These are phyloP conservation scores for Hylaeus anthracinus DNA, from an alignment of 1,140 invertebrate genomes.

Conservation along the genomic window DNA sequence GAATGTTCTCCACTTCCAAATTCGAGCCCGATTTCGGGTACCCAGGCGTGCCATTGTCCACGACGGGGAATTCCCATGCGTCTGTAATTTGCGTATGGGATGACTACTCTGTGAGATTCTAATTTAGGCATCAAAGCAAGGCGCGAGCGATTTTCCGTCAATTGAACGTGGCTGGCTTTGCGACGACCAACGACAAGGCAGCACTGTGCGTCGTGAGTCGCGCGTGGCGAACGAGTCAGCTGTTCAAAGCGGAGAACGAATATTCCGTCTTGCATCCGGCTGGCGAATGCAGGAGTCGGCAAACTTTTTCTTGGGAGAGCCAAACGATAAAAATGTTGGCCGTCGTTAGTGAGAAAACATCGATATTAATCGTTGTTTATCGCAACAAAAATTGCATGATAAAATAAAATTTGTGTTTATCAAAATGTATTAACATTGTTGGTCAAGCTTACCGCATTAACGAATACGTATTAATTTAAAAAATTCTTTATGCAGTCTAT, in stretches of 20 bases:
- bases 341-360: too few relatives aligned
- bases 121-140: conserved; percentile 79
- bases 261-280: conserved; percentile 67
- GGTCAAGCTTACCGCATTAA: too few relatives aligned
- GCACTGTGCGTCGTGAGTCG: conserved; percentile 63
- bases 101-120: conserved; percentile 61
- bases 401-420: too few relatives aligned
- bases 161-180: conserved; percentile 66
- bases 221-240: conserved; percentile 54
- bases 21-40: background rate
- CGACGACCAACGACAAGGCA: conserved; percentile 58
- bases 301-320: too few relatives aligned
- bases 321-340: too few relatives aligned
- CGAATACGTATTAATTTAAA: too few relatives aligned
- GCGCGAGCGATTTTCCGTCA: conserved; percentile 71
- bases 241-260: conserved; percentile 65
- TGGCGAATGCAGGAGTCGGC: conserved; percentile 66
- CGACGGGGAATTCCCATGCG: too few relatives aligned
- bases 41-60: background rate
- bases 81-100: background rate
- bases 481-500: too few relatives aligned
- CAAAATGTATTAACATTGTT: too few relatives aligned
- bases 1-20: background rate
- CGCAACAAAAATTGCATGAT: too few relatives aligned
- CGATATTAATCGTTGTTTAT: too few relatives aligned